A percentile compares a stretch with the other conserved stretches of the same genome.
Evolutionary conservation across 2,797 vertebrate species (phyloP).

Genomic region (Vultur gryphus): DNA sequence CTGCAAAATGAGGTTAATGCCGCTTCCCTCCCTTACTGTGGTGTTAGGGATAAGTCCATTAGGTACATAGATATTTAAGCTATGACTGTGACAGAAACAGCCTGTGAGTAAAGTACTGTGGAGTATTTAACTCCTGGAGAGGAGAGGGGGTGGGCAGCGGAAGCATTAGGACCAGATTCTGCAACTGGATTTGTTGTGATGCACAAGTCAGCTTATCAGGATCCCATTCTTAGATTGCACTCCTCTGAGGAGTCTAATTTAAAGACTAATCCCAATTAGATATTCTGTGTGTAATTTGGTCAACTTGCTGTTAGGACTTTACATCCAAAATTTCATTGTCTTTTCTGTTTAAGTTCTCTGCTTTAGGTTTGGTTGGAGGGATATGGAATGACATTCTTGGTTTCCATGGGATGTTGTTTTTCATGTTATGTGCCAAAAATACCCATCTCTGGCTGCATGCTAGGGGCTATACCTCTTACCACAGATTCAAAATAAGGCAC

Average conservation of each 20-base stretch:
- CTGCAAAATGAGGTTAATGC: constrained; percentile 63
- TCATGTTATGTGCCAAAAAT: not conserved
- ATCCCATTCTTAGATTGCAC: constrained; percentile 36
- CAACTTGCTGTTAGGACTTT: not conserved
- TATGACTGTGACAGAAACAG: constrained; percentile 41
- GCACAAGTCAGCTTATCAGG: constrained; percentile 43
- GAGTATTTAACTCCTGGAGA: constrained; percentile 4
- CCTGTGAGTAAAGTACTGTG: not conserved
- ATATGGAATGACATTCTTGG: not conserved
- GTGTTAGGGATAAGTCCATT: constrained; percentile 62
- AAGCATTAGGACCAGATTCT: constrained; percentile 49
- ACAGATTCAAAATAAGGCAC: not conserved
- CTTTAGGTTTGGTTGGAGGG: not conserved
- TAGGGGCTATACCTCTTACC: not conserved
- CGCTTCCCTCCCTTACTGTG: not conserved
- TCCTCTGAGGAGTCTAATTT: constrained; percentile 32
- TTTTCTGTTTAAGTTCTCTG: not conserved
- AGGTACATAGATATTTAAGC: constrained; percentile 42
- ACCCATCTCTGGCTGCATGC: rapidly evolving
- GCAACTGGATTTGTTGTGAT: constrained; percentile 39
- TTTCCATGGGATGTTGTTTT: not conserved
- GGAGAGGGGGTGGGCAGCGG: constrained; percentile 16
- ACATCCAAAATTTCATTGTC: not conserved
- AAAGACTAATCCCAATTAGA: constrained; percentile 43
- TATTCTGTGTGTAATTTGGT: not conserved